Percentiles rank a stretch among this genome's conserved stretches.
Evolutionary conservation across 2,888 invertebrate species (phyloP).

Genomic region (Drosophila prolongata): DNA sequence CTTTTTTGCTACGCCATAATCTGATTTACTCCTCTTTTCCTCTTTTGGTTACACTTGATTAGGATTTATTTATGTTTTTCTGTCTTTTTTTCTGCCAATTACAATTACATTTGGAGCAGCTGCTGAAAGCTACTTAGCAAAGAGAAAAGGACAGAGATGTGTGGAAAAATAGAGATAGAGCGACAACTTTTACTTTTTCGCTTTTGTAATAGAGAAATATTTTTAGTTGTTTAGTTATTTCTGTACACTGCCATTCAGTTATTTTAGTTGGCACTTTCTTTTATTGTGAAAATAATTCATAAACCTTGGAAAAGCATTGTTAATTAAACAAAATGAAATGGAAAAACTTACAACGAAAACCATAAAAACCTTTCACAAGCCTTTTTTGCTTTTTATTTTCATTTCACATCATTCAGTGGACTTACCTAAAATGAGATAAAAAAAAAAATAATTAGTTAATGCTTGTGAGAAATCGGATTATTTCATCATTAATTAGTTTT

Average conservation of each 20-base stretch:
- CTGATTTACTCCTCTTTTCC: conserved; percentile 35
- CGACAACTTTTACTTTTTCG: conserved; percentile 66
- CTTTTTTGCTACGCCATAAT: conserved; percentile 38
- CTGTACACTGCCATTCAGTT: conserved; percentile 51
- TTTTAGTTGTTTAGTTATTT: conserved; percentile 35
- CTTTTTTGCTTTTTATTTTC: conserved; percentile 13
- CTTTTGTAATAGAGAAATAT: conserved; percentile 35
- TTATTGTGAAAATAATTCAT: conserved; percentile 30
- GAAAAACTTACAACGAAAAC: conserved; percentile 41
- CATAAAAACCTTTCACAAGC: conserved; percentile 16
- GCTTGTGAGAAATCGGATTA: conserved; percentile 33
- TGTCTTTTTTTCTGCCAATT: conserved; percentile 60
- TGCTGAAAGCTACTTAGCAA: conserved; percentile 51
- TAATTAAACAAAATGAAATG: conserved; percentile 32
- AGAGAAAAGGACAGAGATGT: background rate
- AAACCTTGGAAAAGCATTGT: conserved; percentile 56
- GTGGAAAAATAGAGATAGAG: conserved; percentile 7
- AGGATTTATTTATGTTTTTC: conserved; percentile 52
- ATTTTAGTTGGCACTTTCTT: conserved; percentile 60
- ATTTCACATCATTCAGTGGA: conserved; percentile 19
- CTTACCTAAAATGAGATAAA: conserved; percentile 70
- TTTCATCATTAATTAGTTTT: conserved; percentile 22
- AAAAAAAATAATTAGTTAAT: conserved; percentile 46
- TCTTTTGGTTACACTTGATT: conserved; percentile 49
- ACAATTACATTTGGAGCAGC: conserved; percentile 69